Evolutionary conservation across 1,140 invertebrate species (phyloP).

Genomic region (Meloidogyne exigua): DNA sequence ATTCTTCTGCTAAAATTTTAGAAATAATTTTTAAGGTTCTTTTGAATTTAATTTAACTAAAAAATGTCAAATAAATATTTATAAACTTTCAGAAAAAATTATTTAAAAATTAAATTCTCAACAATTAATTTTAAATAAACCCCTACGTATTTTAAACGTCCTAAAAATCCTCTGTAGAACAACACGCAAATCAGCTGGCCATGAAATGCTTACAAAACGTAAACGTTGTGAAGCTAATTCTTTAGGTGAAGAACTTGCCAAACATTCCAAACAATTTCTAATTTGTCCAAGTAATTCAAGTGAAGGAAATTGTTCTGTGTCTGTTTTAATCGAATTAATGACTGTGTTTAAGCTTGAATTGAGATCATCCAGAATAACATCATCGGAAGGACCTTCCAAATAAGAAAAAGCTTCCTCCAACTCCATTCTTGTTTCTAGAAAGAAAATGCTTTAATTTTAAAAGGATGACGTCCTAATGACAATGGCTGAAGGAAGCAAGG

Average conservation of each 20-base stretch:
- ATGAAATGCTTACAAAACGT: slow-evolving; percentile 13
- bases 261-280: slow-evolving; percentile 18
- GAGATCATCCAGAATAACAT: slow-evolving; percentile 13
- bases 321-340: neutral
- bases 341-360: slow-evolving; percentile 17
- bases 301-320: slow-evolving; percentile 16
- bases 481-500: too few relatives aligned
- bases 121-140: too few relatives aligned
- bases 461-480: too few relatives aligned
- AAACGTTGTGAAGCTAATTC: slow-evolving; percentile 6
- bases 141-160: slow-evolving; percentile 26
- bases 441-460: neutral
- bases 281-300: slow-evolving; percentile 16
- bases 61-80: too few relatives aligned
- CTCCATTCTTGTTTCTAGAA: neutral
- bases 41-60: too few relatives aligned
- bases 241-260: neutral
- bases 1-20: slow-evolving; percentile 19
- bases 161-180: slow-evolving; percentile 16
- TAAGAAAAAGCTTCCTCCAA: neutral
- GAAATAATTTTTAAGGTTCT: neutral
- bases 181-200: slow-evolving; percentile 25
- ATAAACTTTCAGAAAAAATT: too few relatives aligned
- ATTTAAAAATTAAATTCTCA: too few relatives aligned
- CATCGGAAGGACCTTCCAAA: neutral